Percentiles rank a stretch among this genome's conserved stretches.
Conservation (phyloP, 35 echinoderm and acorn worm species). For the Stichopus chloronotus region DNA sequence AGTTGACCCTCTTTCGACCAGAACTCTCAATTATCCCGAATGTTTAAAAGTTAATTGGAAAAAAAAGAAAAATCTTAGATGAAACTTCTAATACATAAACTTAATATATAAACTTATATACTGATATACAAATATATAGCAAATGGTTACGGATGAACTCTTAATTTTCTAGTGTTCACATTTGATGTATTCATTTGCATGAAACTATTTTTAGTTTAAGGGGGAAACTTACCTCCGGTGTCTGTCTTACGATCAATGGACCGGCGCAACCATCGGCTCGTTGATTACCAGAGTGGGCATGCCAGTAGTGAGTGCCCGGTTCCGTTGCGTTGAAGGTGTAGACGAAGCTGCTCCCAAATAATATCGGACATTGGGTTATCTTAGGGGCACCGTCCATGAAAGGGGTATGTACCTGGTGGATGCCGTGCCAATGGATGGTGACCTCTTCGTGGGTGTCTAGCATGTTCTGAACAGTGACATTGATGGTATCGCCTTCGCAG, state of each 20-base stretch:
- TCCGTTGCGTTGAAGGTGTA: conserved; percentile 78
- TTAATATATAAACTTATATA: too few species aligned
- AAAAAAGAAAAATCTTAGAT: too few species aligned
- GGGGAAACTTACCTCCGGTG: not conserved
- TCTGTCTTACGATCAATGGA: conserved; percentile 63
- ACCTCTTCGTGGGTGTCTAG: conserved; percentile 74
- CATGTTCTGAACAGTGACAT: conserved; percentile 75
- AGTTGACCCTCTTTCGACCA: too few species aligned
- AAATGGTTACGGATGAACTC: too few species aligned
- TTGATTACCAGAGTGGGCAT: conserved; percentile 71
- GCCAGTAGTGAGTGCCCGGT: conserved; percentile 86
- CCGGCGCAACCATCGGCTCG: conserved; percentile 75
- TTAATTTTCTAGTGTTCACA: too few species aligned
- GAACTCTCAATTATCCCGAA: too few species aligned
- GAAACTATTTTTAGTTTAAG: not conserved
- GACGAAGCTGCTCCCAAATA: conserved; percentile 62
- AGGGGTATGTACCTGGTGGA: conserved; percentile 64
- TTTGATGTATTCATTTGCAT: not conserved
- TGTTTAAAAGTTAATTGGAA: too few species aligned
- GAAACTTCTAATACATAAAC: too few species aligned
- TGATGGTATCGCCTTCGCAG: conserved; percentile 76
- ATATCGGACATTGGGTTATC: conserved; percentile 89
- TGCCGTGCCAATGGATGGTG: conserved; percentile 88
- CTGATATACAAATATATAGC: too few species aligned
- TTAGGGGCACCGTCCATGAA: conserved; percentile 77